Base-by-base conservation (phyloP, 2,888 invertebrate genomes). In the Darwinula stevensoni region DNA sequence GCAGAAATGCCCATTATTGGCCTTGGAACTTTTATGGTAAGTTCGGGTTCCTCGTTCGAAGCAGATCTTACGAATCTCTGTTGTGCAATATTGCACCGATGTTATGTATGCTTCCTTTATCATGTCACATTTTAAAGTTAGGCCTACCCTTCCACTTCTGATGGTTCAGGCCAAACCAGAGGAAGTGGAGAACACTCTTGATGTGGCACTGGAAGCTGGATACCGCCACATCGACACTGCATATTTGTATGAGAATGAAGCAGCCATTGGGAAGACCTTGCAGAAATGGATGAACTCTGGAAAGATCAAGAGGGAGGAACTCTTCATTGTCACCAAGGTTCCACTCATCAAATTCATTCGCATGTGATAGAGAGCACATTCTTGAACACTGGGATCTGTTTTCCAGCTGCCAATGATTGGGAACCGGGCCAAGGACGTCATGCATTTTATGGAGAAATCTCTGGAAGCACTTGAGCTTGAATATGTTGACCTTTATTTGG, bases 141-240 rank as follows among this genome's bases (percentile, higher is more conserved):
- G n/a, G n/a, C n/a, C n/a, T n/a, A n/a, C n/a, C n/a, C n/a, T n/a
- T n/a, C n/a, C n/a, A n/a, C n/a, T n/a, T n/a, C n/a, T n/a, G n/a
- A n/a, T n/a, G n/a, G n/a, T 38, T 12, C 34, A 49, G 44, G 43
- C 46, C 3, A 34, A 31, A 9, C 43, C 42, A 35, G 61, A 57
- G 3, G 68, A 67, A 41, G 49, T 74, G 33, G 67, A 67, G 47
- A 45, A 50, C 27, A 68, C 74, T 2, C 53, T 76, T 11, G 61
- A 65, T 16, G 50, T 52, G 2, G 76, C 78, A 1, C 47, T 78
- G 29, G 63, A 64, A 39, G 63, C 63, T 27, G 78, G 78, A 1
- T 78, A 78, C 48, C 61, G 76, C 3, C 75, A 74, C 44, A 70
- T 80, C 37, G 78, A 80, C 49, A 64, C 73, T 0, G 76, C 78